phyloP scores from a whole-genome alignment of 92 coral and sea anemone species.

The Porites evermanni region DNA sequence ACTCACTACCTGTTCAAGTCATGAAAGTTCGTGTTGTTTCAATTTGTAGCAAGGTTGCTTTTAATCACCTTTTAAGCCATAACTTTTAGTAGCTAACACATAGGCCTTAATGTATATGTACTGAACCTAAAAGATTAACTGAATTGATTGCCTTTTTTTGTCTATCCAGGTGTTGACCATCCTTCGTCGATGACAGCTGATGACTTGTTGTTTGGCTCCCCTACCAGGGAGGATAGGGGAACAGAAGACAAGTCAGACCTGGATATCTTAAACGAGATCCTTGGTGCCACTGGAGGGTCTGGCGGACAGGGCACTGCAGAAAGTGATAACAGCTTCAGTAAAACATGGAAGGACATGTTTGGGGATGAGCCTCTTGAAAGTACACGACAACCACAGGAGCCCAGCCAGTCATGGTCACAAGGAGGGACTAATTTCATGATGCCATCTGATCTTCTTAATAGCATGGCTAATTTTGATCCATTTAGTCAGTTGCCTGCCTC shows the following conservation, averaged over 20 bases:
- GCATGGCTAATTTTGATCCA: conserved; percentile 86
- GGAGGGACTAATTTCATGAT: conserved; percentile 68
- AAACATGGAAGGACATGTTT: conserved; percentile 95
- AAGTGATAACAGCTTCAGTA: conserved; percentile 86
- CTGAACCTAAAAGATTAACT: too few relatives aligned
- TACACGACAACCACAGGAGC: conserved; percentile 20
- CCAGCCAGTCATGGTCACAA: conserved; percentile 60
- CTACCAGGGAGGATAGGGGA: conserved; percentile 61
- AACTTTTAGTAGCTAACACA: too few relatives aligned
- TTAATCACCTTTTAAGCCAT: too few relatives aligned
- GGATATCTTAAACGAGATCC: conserved; percentile 80
- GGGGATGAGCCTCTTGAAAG: conserved; percentile 70
- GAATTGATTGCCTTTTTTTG: neutral
- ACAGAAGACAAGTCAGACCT: conserved; percentile 65
- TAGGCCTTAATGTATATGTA: too few relatives aligned
- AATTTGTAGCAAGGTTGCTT: too few relatives aligned
- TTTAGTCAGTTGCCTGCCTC: conserved; percentile 45
- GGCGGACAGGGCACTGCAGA: conserved; percentile 36
- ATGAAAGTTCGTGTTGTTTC: too few relatives aligned
- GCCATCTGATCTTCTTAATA: conserved; percentile 97
- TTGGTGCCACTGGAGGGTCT: conserved; percentile 62
- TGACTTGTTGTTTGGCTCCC: conserved; percentile 90
- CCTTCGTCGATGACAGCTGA: conserved; percentile 74
- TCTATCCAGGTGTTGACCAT: neutral
- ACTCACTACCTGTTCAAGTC: too few relatives aligned